A percentile compares a stretch with the other conserved stretches of the same genome.
phyloP scores from a whole-genome alignment of 2,797 vertebrate genomes.

The Poecilia velifera region DNA sequence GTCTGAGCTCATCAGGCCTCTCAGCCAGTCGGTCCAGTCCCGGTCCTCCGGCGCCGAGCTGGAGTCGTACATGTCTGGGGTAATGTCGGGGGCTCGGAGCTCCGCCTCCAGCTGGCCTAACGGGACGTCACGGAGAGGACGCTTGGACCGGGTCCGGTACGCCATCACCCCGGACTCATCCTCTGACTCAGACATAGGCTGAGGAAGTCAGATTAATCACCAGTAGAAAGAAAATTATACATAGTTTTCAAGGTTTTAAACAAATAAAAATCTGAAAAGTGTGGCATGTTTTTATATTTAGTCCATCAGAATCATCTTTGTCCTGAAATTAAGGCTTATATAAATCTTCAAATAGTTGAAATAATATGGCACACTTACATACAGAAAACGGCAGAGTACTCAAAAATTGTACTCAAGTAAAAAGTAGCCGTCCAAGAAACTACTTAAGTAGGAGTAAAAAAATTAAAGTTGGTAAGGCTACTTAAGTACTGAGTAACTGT shows the following conservation, averaged over 20 bases:
- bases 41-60: constrained; percentile 87
- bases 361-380: too few species aligned
- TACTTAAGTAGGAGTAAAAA: too few species aligned
- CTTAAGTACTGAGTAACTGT: too few species aligned
- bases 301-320: neutral
- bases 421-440: too few species aligned
- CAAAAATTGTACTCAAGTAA: too few species aligned
- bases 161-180: constrained; percentile 87
- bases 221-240: neutral
- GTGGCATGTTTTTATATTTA: neutral
- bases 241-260: neutral
- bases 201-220: neutral
- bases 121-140: constrained; percentile 89
- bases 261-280: neutral
- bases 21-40: constrained; percentile 94
- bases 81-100: constrained; percentile 92
- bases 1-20: constrained; percentile 90
- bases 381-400: too few species aligned
- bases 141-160: constrained; percentile 91
- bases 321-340: neutral
- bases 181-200: constrained; percentile 51
- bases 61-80: constrained; percentile 92
- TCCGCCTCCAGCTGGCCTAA: constrained; percentile 92
- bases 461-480: too few species aligned
- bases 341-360: neutral